A percentile compares a stretch with the other conserved stretches of the same genome.
phyloP scores from a whole-genome alignment of 30 jellyfish, hydroid and myxozoan genomes.

The Aurelia coerulea region DNA sequence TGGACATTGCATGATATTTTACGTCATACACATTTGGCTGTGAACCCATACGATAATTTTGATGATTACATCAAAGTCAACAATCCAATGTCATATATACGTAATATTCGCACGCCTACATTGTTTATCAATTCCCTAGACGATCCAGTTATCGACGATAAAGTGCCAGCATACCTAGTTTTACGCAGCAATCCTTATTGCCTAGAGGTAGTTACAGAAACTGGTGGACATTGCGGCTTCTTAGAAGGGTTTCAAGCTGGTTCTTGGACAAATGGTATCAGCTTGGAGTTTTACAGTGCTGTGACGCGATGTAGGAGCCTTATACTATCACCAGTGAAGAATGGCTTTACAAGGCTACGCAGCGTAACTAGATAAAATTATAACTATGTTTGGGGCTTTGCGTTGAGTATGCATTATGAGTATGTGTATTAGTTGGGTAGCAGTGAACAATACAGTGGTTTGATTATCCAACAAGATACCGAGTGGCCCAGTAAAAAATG shows the following conservation, averaged over 20 bases:
- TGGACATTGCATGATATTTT: constrained; percentile 17
- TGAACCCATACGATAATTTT: constrained; percentile 28
- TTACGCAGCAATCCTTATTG: constrained; percentile 45
- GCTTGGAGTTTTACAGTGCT: constrained; percentile 53
- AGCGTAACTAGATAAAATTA: constrained; percentile 42
- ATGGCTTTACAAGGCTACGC: constrained; percentile 48
- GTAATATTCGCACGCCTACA: constrained; percentile 66
- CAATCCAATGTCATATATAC: constrained; percentile 23
- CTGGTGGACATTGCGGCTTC: constrained; percentile 77
- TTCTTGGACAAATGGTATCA: constrained; percentile 54
- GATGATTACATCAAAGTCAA: constrained; percentile 48
- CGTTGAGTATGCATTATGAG: too few species aligned
- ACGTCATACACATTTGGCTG: constrained; percentile 3
- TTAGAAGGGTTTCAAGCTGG: constrained; percentile 27
- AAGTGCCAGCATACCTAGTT: constrained; percentile 36
- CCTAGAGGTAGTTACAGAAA: constrained; percentile 53
- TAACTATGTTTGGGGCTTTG: too few species aligned
- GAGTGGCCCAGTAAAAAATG: too few species aligned
- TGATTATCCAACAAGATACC: too few species aligned
- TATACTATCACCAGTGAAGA: constrained; percentile 41
- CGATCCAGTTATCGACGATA: constrained; percentile 58
- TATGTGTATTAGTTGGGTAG: too few species aligned
- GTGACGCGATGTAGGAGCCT: constrained; percentile 49
- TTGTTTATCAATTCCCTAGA: constrained; percentile 57
- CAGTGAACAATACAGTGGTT: too few species aligned